phyloP scores from a whole-genome alignment of 2,113 vertebrate genomes.

The Dipodomys merriami region DNA sequence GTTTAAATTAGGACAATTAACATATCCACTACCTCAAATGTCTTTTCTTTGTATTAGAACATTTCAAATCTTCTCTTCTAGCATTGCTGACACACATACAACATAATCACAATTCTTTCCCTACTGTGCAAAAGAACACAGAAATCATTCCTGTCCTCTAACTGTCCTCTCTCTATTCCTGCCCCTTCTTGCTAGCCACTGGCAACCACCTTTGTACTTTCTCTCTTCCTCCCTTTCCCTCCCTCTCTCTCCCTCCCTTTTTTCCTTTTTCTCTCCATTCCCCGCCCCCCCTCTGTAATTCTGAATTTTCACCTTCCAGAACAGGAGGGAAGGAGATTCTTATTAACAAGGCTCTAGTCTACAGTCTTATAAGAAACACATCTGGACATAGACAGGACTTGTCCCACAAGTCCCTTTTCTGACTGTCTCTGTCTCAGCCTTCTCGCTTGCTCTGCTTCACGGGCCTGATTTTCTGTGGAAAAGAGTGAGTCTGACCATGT shows the following conservation, averaged over 20 bases:
- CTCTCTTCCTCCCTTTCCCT: no score
- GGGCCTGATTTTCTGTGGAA: background rate
- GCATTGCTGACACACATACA: background rate
- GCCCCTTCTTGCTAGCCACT: background rate
- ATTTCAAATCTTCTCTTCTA: background rate
- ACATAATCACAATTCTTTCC: background rate
- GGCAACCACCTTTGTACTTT: background rate
- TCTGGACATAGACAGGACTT: background rate
- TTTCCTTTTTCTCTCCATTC: background rate
- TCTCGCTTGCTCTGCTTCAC: background rate
- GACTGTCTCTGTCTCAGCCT: background rate
- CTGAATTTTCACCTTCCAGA: background rate
- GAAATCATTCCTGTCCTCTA: background rate
- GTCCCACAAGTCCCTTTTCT: accelerated
- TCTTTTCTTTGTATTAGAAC: background rate
- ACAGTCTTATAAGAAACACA: background rate
- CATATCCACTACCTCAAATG: background rate
- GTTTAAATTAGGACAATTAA: background rate
- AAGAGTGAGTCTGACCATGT: background rate
- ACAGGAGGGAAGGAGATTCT: background rate
- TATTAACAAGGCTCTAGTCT: background rate
- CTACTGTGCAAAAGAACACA: background rate
- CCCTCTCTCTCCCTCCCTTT: no score
- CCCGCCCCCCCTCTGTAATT: background rate
- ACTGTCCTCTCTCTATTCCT: background rate